A percentile compares a stretch with the other conserved stretches of the same genome.
phyloP scores from a whole-genome alignment of 2,113 vertebrate genomes.

The Dascyllus trimaculatus region DNA sequence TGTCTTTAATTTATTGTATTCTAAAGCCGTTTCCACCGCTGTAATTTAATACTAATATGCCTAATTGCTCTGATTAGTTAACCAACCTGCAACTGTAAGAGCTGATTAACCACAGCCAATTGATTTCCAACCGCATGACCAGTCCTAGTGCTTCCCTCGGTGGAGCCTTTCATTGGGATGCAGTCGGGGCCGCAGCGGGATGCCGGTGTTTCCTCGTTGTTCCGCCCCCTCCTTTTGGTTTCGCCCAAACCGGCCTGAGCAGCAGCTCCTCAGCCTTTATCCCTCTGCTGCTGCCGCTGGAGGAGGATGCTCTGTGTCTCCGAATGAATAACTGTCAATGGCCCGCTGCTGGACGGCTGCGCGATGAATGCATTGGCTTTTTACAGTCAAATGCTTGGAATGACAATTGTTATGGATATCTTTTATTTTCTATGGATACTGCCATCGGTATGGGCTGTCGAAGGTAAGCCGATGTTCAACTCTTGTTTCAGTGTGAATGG shows the following conservation, averaged over 20 bases:
- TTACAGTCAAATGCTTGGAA: slow-evolving; percentile 51
- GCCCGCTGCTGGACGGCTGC: slow-evolving; percentile 67
- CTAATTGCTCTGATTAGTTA: too few relatives aligned
- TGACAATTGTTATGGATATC: slow-evolving; percentile 71
- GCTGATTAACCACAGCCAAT: too few relatives aligned
- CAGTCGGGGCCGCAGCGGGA: neutral
- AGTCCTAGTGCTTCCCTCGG: neutral
- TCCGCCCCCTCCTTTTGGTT: slow-evolving; percentile 67
- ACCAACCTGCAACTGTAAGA: too few relatives aligned
- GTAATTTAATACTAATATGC: too few relatives aligned
- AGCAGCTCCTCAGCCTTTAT: slow-evolving; percentile 51
- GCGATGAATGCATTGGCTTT: slow-evolving; percentile 65
- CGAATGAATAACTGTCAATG: slow-evolving; percentile 61
- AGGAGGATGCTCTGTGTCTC: slow-evolving; percentile 40
- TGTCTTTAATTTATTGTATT: too few relatives aligned
- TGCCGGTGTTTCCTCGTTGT: neutral
- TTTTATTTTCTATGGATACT: slow-evolving; percentile 78
- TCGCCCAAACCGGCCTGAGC: slow-evolving; percentile 68
- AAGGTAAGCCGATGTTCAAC: slow-evolving; percentile 76
- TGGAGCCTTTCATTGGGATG: neutral
- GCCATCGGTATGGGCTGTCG: slow-evolving; percentile 76
- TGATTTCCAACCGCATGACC: too few relatives aligned
- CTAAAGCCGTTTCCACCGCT: too few relatives aligned
- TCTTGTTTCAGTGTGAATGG: too few relatives aligned
- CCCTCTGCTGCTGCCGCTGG: slow-evolving; percentile 33